Evolutionary conservation across 2,888 invertebrate species (phyloP), one percentile per base, ranked within the genome.

Genomic region (Drosophila testacea): DNA sequence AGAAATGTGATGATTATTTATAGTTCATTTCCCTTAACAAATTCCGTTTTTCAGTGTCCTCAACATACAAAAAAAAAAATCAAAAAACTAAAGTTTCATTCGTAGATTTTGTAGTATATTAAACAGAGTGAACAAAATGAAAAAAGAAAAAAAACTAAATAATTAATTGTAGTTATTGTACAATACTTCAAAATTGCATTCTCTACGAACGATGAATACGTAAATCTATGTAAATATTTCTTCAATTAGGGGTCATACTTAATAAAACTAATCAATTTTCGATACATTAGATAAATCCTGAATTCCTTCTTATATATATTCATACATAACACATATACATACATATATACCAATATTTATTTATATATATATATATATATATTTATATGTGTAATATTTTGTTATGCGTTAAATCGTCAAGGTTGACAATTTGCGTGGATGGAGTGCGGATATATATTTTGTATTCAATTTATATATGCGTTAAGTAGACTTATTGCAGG

Each of bases 361-460:
- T 27, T 39, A 46, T 76, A 76, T 63, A 34, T 52, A n/a, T n/a
- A n/a, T n/a, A 54, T 66, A 22, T 55, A 38, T 50, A 55, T 44
- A 51, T 30, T 34, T 42, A 50, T 51, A 41, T 59, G 59, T 50
- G 55, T 38, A 28, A 41, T 62, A 62, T 48, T 59, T 70, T 63
- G 59, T 77, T 51, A 54, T 73, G 54, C 46, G 62, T 41, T 62
- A 47, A 69, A 59, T 62, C 57, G 52, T 54, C 56, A 48, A 34
- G 39, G 48, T 48, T 57, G 70, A 52, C 52, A 38, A 52, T 63
- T 34, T 72, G 46, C 41, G 32, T 63, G 71, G 50, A 70, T 65
- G 73, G 54, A 78, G 44, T 51, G 73, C 30, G 51, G 62, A 75
- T 73, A 74, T 72, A 74, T 77, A 77, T 75, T 77, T 73, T 77